Evolutionary conservation across 2,888 invertebrate genomes (phyloP), one percentile per base, ranked within the genome.

Genomic region (Entomobrya proxima): DNA sequence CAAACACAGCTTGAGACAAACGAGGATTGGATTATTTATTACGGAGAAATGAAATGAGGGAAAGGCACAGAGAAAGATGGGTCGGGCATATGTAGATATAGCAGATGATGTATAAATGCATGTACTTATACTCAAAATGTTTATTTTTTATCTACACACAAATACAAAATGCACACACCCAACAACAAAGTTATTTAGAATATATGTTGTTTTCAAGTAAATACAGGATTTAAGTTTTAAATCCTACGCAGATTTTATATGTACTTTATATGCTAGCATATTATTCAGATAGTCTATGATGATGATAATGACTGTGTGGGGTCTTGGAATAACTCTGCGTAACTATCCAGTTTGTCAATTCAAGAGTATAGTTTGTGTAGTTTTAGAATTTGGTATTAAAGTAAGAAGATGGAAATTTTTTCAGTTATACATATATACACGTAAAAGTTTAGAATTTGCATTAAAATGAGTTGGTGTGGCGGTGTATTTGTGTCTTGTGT

Each of bases 11-110:
- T 9, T 13, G 18, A 30, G 64, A 69, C 18, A 82, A 82, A 69
- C 76, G 55, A 83, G 55, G 18, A 77, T 52, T 83, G 69, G 83
- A 83, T 76, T 76, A 83, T 83, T 76, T 83, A 83, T 83, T 67
- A 76, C 83, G 11, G 52, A 52, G n/a, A 44, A 55, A 27, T 27
- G 55, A 58, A 32, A 58, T 30, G 32, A 24, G 15, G 21, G 27
- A 77, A n/a, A 15, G 47, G 7, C 44, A 58, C 58, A 18, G 13
- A 47, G 44, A 64, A 24, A 37, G 40, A 3, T 27, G 27, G 30
- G 27, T 27, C 11, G 27, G n/a, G n/a, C 67, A 67, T 18, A 52
- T 69, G 30, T 55, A 44, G 40, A 30, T 21, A 40, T 61, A 24
- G n/a, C 27, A 47, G 18, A 18, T 47, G 18, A 44, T 44, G 37